Percentiles rank a stretch among this genome's conserved stretches.
phyloP scores from a whole-genome alignment of 1,140 invertebrate species.

The Conopomorpha cramerella region DNA sequence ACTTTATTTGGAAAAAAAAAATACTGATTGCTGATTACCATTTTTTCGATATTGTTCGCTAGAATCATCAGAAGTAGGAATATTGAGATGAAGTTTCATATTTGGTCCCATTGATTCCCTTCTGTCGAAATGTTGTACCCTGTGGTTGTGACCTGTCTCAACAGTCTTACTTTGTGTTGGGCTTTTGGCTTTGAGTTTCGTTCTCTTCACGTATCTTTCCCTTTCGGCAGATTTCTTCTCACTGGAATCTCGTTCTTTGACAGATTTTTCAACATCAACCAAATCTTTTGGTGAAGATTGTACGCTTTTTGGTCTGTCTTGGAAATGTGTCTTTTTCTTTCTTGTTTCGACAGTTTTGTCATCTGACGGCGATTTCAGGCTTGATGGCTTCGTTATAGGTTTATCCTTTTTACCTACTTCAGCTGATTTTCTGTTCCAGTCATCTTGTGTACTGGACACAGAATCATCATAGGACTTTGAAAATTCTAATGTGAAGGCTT shows the following conservation, averaged over 20 bases:
- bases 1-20: no score
- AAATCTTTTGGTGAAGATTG: slow-evolving; percentile 47
- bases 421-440: slow-evolving; percentile 47
- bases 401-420: no score
- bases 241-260: slow-evolving; percentile 53
- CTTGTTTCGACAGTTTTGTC: slow-evolving; percentile 29
- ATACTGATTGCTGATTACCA: no score
- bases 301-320: slow-evolving; percentile 60
- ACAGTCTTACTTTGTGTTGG: slow-evolving; percentile 54
- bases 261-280: slow-evolving; percentile 34
- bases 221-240: slow-evolving; percentile 51
- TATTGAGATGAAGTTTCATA: slow-evolving; percentile 56
- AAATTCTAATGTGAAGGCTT: slow-evolving; percentile 72
- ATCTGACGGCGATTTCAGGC: slow-evolving; percentile 30
- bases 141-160: slow-evolving; percentile 25
- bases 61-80: slow-evolving; percentile 71
- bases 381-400: slow-evolving; percentile 26
- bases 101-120: slow-evolving; percentile 38
- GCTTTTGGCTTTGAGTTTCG: slow-evolving; percentile 63
- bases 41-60: slow-evolving; percentile 61
- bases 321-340: slow-evolving; percentile 54
- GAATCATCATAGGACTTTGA: slow-evolving; percentile 56
- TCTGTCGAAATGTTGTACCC: slow-evolving; percentile 36
- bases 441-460: slow-evolving; percentile 52
- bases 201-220: slow-evolving; percentile 54